Evolutionary conservation across 2,888 invertebrate genomes (phyloP), one percentile per base, ranked within the genome.

Genomic region (Calameuta pallipes): DNA sequence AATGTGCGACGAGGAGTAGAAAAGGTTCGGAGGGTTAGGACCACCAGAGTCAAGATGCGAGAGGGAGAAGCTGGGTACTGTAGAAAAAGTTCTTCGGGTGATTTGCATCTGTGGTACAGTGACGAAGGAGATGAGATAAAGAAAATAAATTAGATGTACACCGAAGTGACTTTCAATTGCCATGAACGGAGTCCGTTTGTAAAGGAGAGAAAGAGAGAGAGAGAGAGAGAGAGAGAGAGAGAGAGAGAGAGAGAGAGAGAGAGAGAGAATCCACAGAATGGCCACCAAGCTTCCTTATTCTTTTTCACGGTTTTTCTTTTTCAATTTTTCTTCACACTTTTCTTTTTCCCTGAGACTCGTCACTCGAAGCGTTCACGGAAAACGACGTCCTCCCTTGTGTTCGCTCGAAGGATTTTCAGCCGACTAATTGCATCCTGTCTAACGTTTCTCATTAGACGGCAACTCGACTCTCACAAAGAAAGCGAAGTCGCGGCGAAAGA

Each of bases 371-470:
- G 13, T 37, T 37, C 12, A 37, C 12, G n/a, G 80, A 83, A 82
- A 84, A 85, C 82, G 85, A 85, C 82, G 83, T 86, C 77, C 76
- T 83, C 37, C 13, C 4, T 13, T 15, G 41, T 6, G 41, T 6
- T 41, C 15, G 4, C 41, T 41, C 41, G 15, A 41, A 41, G 41
- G 41, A 41, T 41, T 41, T 41, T 41, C 41, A 15, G 41, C 6
- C 41, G 41, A n/a, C 85, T 86, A 86, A 86, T 87, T 87, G 87
- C 85, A 87, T 86, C 87, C 87, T 84, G 87, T 87, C 85, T 87
- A 85, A 87, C 82, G 84, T 85, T 81, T 81, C 87, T 87, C 83
- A 83, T 84, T 84, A 85, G 70, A 33, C 31, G 15, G 30, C 31
- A 70, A 70, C 70, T 70, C 70, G 70, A 70, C 33, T 15, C 15